phyloP scores from a whole-genome alignment of 2,888 invertebrate genomes.

The Latheticus oryzae region DNA sequence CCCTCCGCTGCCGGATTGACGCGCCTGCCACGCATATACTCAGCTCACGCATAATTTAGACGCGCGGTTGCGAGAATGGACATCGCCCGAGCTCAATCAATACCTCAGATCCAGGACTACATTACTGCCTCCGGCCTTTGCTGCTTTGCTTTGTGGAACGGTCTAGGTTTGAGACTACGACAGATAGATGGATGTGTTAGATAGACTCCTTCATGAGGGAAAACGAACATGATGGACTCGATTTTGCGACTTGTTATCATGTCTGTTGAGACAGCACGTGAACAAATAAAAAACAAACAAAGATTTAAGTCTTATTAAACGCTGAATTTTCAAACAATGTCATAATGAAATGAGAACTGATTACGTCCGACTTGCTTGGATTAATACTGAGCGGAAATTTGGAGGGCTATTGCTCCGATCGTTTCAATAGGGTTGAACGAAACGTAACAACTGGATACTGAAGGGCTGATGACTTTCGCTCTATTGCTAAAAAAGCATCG shows the following conservation, averaged over 20 bases:
- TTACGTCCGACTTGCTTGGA: no score
- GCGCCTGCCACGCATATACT: constrained; percentile 65
- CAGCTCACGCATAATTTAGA: constrained; percentile 67
- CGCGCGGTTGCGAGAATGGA: constrained; percentile 67
- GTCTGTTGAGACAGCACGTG: no score
- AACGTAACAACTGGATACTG: constrained; percentile 21
- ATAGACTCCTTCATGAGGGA: constrained; percentile 34
- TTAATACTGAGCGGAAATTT: no score
- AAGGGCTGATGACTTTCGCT: constrained; percentile 15
- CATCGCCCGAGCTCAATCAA: constrained; percentile 65
- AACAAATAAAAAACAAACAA: not conserved
- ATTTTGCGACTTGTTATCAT: constrained; percentile 30
- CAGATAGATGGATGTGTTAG: constrained; percentile 46
- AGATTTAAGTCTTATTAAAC: no score
- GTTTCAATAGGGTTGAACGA: constrained; percentile 15
- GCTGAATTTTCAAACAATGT: no score
- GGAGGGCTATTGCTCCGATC: constrained; percentile 8
- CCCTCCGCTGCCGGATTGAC: constrained; percentile 56
- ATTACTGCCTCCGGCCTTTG: constrained; percentile 53
- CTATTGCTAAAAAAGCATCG: constrained; percentile 11
- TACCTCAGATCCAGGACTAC: constrained; percentile 64
- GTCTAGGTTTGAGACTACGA: constrained; percentile 36
- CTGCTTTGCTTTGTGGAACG: constrained; percentile 42
- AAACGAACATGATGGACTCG: constrained; percentile 29
- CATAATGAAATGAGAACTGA: no score